A percentile compares a stretch with the other conserved stretches of the same genome.
These are phyloP conservation scores for Poeciliopsis occidentalis DNA, from an alignment of 2,113 vertebrate species.

Conservation along the genomic window DNA sequence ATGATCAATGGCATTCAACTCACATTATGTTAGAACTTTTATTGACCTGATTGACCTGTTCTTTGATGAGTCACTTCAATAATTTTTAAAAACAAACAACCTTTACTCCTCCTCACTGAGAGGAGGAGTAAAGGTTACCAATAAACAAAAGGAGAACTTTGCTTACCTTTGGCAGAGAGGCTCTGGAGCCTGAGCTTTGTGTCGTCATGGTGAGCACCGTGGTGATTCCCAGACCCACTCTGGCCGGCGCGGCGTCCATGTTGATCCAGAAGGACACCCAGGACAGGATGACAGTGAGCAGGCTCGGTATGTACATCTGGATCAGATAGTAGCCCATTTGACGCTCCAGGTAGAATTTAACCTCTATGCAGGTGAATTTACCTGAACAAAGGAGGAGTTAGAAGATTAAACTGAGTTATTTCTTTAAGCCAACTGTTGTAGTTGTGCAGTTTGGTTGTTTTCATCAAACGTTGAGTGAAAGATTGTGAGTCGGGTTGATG, in stretches of 20 bases:
- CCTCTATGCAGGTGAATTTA: conserved; percentile 96
- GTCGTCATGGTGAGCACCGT: conserved; percentile 97
- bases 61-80: too few relatives aligned
- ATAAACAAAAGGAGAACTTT: neutral
- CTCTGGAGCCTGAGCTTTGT: conserved; percentile 92
- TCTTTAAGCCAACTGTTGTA: too few relatives aligned
- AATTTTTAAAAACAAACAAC: too few relatives aligned
- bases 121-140: neutral
- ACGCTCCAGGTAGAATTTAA: conserved; percentile 94
- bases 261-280: conserved; percentile 99
- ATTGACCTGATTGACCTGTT: neutral
- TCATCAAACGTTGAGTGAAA: too few relatives aligned
- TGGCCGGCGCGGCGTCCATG: conserved; percentile 92
- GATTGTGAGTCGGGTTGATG: too few relatives aligned
- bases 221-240: conserved; percentile 93
- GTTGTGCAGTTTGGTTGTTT: too few relatives aligned
- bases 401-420: conserved; percentile 23
- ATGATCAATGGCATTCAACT: too few relatives aligned
- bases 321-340: conserved; percentile 98
- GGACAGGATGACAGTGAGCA: conserved; percentile 94
- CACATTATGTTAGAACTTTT: neutral
- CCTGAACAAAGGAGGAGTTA: conserved; percentile 72
- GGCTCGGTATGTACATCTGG: conserved; percentile 97
- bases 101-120: too few relatives aligned
- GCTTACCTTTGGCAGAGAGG: conserved; percentile 91